phyloP scores from a whole-genome alignment of 2,888 invertebrate genomes.

The Lysandra bellargus region DNA sequence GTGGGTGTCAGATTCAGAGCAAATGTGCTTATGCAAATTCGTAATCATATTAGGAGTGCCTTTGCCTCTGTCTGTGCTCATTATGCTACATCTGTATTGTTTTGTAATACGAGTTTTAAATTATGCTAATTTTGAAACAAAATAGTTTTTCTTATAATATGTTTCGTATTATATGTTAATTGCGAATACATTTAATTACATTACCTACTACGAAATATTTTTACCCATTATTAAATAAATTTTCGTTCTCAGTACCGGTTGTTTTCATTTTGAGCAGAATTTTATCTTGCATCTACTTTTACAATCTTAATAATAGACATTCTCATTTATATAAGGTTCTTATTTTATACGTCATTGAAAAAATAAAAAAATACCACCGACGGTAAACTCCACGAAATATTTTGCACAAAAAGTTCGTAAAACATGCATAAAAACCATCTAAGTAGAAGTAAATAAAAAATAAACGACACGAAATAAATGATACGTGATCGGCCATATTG shows the following conservation, averaged over 20 bases:
- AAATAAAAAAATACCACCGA: background rate
- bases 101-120: constrained; percentile 22
- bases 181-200: too few species aligned
- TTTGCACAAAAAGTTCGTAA: background rate
- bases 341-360: background rate
- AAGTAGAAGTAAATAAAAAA: constrained; percentile 12
- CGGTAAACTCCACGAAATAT: background rate
- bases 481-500: background rate
- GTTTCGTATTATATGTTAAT: background rate
- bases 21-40: constrained; percentile 78
- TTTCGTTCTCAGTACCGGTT: too few species aligned
- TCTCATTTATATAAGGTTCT: background rate
- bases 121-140: constrained; percentile 36
- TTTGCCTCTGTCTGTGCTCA: constrained; percentile 33
- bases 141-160: background rate
- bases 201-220: background rate
- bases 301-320: background rate
- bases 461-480: background rate
- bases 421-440: background rate
- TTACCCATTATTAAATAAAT: too few species aligned
- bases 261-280: background rate
- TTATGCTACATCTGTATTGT: constrained; percentile 13
- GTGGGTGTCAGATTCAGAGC: constrained; percentile 73
- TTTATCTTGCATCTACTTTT: background rate
- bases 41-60: constrained; percentile 69